Evolutionary conservation across 2,888 invertebrate species (phyloP), one percentile per base, ranked within the genome.

Genomic region (Drosophila tanythrix): DNA sequence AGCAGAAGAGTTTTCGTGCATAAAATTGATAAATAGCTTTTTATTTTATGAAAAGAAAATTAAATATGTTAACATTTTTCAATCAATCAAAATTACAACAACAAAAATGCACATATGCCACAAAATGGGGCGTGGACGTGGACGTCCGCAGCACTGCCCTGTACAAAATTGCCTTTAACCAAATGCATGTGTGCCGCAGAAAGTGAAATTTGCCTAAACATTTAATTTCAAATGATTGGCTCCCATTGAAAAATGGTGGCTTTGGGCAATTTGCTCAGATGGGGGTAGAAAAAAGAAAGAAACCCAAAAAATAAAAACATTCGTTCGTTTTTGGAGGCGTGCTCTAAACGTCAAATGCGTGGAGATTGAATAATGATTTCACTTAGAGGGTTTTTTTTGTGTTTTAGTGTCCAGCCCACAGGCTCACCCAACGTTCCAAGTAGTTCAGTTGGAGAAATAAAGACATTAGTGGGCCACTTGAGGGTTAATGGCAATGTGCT

Each of bases 401-500:
- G 40, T 13, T n/a, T 15, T 25, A 29, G 40, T 33, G 40, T 31
- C 15, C 64, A 58, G 59, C 61, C 74, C 60, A 58, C 3, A 33
- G 77, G 48, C 29, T 29, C 15, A 27, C 55, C 67, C 56, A 51
- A n/a, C 13, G 21, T 27, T 31, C 62, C 56, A 64, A 38, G 53
- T 71, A 43, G 53, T 21, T 29, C 35, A 50, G 48, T 60, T 62
- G 53, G 8, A 53, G 5, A 46, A 57, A 79, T 81, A 64, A 68
- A 81, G 81, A 74, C 81, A 79, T 81, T 81, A 76, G 50, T 50
- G 80, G 81, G 79, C 61, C 81, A 71, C 48, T 29, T 18, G n/a
- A 38, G 63, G 78, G 74, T 81, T 77, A 79, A 79, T 81, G 65
- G 70, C 55, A 68, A 51, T 67, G 76, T 76, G 72, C 76, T 25